These are phyloP conservation scores for Drosophila hamatofila DNA, from an alignment of 2,888 invertebrate genomes.

Conservation along the genomic window DNA sequence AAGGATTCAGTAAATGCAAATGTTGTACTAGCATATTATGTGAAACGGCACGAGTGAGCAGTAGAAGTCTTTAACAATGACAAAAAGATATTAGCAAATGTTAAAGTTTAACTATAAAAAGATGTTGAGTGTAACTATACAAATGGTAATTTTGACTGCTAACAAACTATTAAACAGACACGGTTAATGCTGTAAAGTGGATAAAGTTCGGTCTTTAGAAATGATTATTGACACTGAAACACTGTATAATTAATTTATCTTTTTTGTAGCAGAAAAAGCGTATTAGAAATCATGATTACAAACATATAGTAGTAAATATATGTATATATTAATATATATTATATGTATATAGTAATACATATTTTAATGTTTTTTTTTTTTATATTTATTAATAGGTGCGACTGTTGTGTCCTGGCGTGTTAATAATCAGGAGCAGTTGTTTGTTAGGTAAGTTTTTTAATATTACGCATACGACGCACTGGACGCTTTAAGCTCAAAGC, in stretches of 20 bases:
- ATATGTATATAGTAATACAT: background rate
- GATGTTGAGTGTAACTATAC: background rate
- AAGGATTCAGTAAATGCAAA: constrained; percentile 1
- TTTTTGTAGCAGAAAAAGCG: no score
- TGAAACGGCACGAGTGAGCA: background rate
- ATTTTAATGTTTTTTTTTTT: background rate
- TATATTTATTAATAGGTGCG: constrained; percentile 89
- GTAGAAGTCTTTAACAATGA: background rate
- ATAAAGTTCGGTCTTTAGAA: no score
- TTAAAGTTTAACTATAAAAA: background rate
- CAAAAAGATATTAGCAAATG: background rate
- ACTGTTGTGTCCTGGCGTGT: constrained; percentile 98
- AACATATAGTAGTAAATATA: no score
- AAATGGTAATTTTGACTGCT: background rate
- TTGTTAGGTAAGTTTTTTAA: constrained; percentile 92
- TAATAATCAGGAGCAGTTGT: constrained; percentile 97
- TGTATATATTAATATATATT: no score
- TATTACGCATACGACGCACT: constrained; percentile 59
- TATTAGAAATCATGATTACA: no score
- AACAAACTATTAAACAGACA: no score
- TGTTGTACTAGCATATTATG: background rate
- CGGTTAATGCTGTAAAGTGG: no score
- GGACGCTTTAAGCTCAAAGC: constrained; percentile 61
- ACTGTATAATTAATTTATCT: no score
- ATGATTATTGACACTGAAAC: no score